These are phyloP conservation scores for Danaus melanippus DNA, from an alignment of 1,140 invertebrate genomes.

Conservation along the genomic window DNA sequence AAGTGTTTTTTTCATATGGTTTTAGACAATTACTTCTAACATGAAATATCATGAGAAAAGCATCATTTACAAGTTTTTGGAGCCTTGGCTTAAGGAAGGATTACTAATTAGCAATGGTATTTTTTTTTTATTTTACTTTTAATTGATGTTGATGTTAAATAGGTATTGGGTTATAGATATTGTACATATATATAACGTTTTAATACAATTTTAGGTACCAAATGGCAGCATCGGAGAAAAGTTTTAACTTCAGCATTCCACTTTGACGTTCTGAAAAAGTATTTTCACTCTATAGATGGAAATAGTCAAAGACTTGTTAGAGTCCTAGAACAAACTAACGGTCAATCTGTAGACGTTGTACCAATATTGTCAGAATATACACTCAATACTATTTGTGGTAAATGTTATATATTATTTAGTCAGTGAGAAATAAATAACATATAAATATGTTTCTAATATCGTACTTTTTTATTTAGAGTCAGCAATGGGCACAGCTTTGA, in stretches of 20 bases:
- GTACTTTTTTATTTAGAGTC: constrained; percentile 18
- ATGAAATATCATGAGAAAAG: constrained; percentile 40
- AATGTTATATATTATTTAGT: constrained; percentile 4
- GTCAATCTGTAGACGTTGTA: constrained; percentile 17
- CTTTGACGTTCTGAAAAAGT: constrained; percentile 79
- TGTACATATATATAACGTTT: too few species aligned
- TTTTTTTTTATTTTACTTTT: too few species aligned
- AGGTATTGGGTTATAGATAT: too few species aligned
- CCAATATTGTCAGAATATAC: constrained; percentile 22
- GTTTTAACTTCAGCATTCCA: constrained; percentile 30
- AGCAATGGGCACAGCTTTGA: constrained; percentile 26
- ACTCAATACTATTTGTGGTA: constrained; percentile 32
- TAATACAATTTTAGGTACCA: constrained; percentile 20
- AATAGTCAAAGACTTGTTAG: constrained; percentile 34
- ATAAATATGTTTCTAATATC: too few species aligned
- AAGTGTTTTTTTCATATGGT: constrained; percentile 1
- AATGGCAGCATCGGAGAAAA: constrained; percentile 31
- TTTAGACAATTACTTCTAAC: constrained; percentile 38
- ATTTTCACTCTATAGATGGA: constrained; percentile 47
- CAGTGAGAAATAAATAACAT: background rate
- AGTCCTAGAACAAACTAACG: constrained; percentile 21
- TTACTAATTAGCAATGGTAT: constrained; percentile 36
- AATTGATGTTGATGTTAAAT: too few species aligned
- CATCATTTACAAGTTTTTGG: constrained; percentile 31
- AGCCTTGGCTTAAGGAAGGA: constrained; percentile 40